A percentile compares a stretch with the other conserved stretches of the same genome.
Evolutionary conservation across 2,113 vertebrate genomes (phyloP).

Genomic region (Pipra filicauda): DNA sequence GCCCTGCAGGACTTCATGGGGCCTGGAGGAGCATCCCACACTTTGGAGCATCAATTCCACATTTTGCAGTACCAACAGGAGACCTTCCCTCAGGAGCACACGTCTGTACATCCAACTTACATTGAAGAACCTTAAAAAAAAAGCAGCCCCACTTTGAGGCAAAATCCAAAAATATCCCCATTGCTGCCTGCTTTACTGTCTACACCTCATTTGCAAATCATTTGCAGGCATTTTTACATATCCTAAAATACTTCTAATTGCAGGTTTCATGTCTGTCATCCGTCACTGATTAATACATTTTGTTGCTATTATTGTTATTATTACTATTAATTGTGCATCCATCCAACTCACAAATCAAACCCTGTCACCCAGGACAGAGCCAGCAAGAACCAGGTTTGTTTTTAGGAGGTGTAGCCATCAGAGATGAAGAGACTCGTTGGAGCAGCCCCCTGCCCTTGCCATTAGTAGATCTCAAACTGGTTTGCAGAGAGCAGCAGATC

Average conservation of each 20-base stretch:
- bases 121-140: not conserved
- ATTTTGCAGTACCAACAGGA: not conserved
- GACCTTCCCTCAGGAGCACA: accelerated
- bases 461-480: accelerated
- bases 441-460: not conserved
- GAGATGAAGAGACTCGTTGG: not conserved
- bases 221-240: not conserved
- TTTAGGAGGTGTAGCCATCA: not conserved
- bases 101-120: not conserved
- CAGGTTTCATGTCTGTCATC: not conserved
- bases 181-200: not conserved
- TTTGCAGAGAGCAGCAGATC: not conserved
- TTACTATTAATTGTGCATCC: not conserved
- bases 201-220: not conserved
- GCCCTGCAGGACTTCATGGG: not conserved
- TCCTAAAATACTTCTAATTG: conserved; percentile 3
- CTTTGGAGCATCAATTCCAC: not conserved
- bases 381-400: not conserved
- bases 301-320: not conserved
- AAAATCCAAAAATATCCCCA: not conserved
- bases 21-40: not conserved
- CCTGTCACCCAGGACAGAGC: not conserved
- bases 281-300: not conserved
- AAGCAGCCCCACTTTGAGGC: not conserved
- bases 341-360: not conserved